These are phyloP conservation scores for Crocidura indochinensis DNA, from an alignment of 2,797 vertebrate genomes.

Conservation along the genomic window DNA sequence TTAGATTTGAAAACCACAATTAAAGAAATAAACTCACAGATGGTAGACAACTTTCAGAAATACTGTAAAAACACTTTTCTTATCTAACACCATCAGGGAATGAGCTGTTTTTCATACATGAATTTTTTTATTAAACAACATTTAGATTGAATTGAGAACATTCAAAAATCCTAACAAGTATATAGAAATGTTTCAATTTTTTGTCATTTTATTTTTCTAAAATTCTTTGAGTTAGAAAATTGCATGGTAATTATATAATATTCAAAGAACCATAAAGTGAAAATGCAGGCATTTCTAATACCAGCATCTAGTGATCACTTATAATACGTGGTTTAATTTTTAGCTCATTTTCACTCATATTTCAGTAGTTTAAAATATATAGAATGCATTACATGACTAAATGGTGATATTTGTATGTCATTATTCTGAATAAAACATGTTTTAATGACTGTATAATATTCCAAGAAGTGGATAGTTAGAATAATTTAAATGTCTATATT, in stretches of 20 bases:
- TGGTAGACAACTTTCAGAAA: conserved; percentile 77
- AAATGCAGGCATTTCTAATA: conserved; percentile 46
- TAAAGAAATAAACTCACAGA: conserved; percentile 79
- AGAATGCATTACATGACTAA: background rate
- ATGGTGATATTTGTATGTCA: background rate
- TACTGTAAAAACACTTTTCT: conserved; percentile 67
- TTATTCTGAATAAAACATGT: conserved; percentile 12
- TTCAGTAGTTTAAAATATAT: conserved; percentile 51
- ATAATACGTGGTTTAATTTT: conserved; percentile 32
- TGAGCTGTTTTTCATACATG: conserved; percentile 59
- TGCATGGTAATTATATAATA: conserved; percentile 63
- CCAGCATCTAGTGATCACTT: background rate
- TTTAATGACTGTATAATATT: conserved; percentile 56
- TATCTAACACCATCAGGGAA: conserved; percentile 64
- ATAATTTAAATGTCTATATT: conserved; percentile 34
- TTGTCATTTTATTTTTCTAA: no score
- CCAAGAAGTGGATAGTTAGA: conserved; percentile 1
- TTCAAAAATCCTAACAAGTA: conserved; percentile 49
- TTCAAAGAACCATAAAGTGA: conserved; percentile 60
- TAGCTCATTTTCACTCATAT: background rate
- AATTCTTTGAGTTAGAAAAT: no score
- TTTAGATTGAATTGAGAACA: conserved; percentile 65
- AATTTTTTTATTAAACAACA: conserved; percentile 76
- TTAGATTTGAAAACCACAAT: conserved; percentile 69
- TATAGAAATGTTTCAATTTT: conserved; percentile 60